Conservation (phyloP, 2,888 invertebrate genomes). For the Iselma pallidipennis region DNA sequence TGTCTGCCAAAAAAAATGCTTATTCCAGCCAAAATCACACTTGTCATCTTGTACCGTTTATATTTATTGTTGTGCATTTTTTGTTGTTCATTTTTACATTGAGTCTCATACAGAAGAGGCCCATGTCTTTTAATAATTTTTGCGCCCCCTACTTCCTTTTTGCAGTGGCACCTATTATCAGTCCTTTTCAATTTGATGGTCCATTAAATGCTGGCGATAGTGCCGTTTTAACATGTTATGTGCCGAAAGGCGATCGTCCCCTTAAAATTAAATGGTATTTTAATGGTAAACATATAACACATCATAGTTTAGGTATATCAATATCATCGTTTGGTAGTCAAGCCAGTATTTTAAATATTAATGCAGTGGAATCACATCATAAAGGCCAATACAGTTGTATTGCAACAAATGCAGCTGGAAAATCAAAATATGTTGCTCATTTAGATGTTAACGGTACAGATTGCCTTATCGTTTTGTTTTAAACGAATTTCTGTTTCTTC, state of each 20-base stretch:
- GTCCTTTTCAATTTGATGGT: conserved; percentile 66
- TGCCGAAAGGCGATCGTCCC: conserved; percentile 74
- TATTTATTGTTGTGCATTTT: conserved; percentile 14
- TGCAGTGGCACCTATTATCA: conserved; percentile 65
- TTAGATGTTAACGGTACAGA: conserved; percentile 48
- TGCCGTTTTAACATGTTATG: conserved; percentile 70
- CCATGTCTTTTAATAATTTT: conserved; percentile 38
- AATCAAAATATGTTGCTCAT: conserved; percentile 45
- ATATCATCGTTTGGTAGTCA: conserved; percentile 49
- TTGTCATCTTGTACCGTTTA: conserved; percentile 16
- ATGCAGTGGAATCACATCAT: conserved; percentile 72
- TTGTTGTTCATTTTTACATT: conserved; percentile 17
- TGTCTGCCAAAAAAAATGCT: conserved; percentile 8
- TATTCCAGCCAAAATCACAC: conserved; percentile 13
- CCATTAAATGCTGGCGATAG: conserved; percentile 74
- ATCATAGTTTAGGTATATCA: conserved; percentile 48
- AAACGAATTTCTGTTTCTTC: not conserved
- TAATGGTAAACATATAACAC: conserved; percentile 61
- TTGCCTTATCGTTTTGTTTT: not conserved
- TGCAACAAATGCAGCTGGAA: conserved; percentile 63
- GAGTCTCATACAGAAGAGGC: conserved; percentile 36
- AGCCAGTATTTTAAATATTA: conserved; percentile 71
- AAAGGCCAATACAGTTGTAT: conserved; percentile 76
- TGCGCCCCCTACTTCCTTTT: conserved; percentile 29
- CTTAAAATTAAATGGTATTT: conserved; percentile 73